A percentile compares a stretch with the other conserved stretches of the same genome.
These are phyloP conservation scores for Lacerta bilineata DNA, from an alignment of 2,797 vertebrate species.

Conservation along the genomic window DNA sequence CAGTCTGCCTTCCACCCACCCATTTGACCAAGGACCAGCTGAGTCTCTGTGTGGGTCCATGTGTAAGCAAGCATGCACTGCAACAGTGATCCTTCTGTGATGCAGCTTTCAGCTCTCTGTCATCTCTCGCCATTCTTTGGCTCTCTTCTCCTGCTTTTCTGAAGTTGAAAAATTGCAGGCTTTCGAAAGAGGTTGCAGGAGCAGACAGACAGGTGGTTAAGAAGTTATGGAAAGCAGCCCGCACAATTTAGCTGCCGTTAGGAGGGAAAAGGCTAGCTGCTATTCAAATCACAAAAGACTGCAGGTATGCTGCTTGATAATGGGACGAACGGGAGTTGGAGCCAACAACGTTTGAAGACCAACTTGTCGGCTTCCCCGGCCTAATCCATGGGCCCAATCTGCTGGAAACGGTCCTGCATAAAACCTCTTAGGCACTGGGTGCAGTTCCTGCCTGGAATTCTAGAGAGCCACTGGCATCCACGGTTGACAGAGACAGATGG, in stretches of 20 bases:
- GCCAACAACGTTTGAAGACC: no score
- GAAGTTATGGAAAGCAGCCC: not conserved
- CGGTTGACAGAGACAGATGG: no score
- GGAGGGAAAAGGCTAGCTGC: constrained; percentile 13
- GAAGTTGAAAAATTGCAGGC: not conserved
- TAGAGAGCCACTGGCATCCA: no score
- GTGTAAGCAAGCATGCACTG: not conserved
- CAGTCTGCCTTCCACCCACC: no score
- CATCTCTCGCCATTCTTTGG: no score
- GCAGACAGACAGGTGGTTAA: not conserved
- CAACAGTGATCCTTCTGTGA: not conserved
- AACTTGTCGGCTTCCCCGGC: no score
- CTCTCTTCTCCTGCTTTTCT: not conserved
- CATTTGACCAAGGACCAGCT: no score
- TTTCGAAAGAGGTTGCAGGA: not conserved
- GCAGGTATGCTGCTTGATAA: not conserved
- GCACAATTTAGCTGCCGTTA: constrained; percentile 26
- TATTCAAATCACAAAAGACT: not conserved
- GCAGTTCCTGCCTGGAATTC: no score
- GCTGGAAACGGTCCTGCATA: not conserved
- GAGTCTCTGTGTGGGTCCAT: no score
- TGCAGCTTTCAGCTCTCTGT: no score
- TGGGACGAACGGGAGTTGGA: no score
- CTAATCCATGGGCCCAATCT: not conserved
- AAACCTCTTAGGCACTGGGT: not conserved